phyloP scores from a whole-genome alignment of 2,888 invertebrate species.

The Chloroclysta siterata region DNA sequence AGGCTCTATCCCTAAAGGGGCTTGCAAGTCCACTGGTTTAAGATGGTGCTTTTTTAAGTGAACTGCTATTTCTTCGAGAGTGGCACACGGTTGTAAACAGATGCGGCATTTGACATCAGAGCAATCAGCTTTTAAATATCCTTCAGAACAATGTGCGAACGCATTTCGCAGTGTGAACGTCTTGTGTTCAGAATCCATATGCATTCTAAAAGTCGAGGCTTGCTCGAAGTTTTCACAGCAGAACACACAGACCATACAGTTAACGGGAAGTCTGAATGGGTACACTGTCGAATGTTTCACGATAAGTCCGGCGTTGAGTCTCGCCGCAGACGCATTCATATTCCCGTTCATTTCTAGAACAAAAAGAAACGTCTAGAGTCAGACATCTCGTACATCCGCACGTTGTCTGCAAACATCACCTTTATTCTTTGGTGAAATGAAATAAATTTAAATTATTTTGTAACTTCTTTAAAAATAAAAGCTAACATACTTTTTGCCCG shows the following conservation, averaged over 20 bases:
- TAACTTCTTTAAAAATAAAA: neutral
- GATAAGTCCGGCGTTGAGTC: constrained; percentile 76
- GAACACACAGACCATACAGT: constrained; percentile 75
- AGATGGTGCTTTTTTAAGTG: constrained; percentile 53
- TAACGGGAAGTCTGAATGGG: constrained; percentile 76
- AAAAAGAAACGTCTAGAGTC: constrained; percentile 78
- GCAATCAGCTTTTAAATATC: constrained; percentile 72
- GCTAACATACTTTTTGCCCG: too few species aligned
- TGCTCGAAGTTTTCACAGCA: constrained; percentile 70
- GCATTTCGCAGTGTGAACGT: constrained; percentile 65
- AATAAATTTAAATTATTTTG: too few species aligned
- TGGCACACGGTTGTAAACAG: constrained; percentile 55
- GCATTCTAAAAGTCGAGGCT: constrained; percentile 62
- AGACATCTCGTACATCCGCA: constrained; percentile 33
- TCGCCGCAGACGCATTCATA: constrained; percentile 65
- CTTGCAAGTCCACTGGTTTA: constrained; percentile 22
- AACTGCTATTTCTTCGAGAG: constrained; percentile 59
- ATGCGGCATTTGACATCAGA: constrained; percentile 69
- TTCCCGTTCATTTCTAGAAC: constrained; percentile 70
- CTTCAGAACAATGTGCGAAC: constrained; percentile 68
- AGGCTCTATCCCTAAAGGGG: constrained; percentile 45
- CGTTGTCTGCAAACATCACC: neutral
- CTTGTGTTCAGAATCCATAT: constrained; percentile 70
- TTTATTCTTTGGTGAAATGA: neutral
- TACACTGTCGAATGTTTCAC: constrained; percentile 76